Conservation (phyloP, 2,113 vertebrate species). For the Atrichornis clamosus region DNA sequence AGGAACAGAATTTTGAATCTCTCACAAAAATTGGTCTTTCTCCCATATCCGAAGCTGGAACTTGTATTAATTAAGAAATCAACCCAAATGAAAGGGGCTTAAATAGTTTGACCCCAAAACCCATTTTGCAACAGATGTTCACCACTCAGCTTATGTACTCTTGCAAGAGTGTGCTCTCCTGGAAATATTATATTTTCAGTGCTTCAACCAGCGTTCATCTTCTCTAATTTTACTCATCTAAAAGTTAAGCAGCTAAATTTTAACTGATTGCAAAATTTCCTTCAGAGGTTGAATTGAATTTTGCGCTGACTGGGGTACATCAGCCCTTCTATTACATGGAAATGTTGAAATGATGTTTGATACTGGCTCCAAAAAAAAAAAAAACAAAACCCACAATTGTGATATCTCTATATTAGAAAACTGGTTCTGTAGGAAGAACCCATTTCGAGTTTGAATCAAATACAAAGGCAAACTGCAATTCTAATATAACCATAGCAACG, state of each 20-base stretch:
- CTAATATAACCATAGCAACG: conserved; percentile 49
- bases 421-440: background rate
- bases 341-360: background rate
- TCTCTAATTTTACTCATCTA: background rate
- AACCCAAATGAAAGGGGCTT: background rate
- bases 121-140: background rate
- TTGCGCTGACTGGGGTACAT: background rate
- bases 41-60: background rate
- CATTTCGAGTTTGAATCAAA: background rate
- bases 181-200: background rate
- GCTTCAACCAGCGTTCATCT: background rate
- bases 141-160: rapidly evolving
- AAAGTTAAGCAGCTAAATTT: background rate
- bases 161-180: background rate
- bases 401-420: background rate
- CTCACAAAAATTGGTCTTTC: background rate
- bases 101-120: background rate
- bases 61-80: background rate
- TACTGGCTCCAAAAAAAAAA: background rate
- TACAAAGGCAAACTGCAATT: background rate
- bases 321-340: background rate
- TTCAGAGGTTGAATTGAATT: background rate
- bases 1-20: background rate
- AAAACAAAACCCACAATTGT: background rate
- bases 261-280: background rate